phyloP scores from a whole-genome alignment of 2,888 invertebrate genomes.

The Hypselothyrea guttata region DNA sequence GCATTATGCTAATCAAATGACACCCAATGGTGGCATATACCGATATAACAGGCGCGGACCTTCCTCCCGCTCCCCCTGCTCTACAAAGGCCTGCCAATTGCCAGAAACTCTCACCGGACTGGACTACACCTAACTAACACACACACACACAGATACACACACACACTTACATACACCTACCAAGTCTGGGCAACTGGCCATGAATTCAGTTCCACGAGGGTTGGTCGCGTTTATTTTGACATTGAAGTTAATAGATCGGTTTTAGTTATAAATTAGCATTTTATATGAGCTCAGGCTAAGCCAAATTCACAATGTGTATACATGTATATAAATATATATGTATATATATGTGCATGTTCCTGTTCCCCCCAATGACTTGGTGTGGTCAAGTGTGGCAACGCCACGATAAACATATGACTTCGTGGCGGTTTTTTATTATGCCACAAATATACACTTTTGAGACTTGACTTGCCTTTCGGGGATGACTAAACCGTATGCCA shows the following conservation, averaged over 20 bases:
- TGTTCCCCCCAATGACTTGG: constrained; percentile 32
- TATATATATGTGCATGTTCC: constrained; percentile 20
- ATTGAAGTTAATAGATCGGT: constrained; percentile 78
- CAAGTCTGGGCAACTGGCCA: constrained; percentile 34
- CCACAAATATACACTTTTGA: neutral
- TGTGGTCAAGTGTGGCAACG: constrained; percentile 52
- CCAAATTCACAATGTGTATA: constrained; percentile 5
- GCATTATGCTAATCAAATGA: constrained; percentile 78
- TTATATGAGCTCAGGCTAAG: constrained; percentile 44
- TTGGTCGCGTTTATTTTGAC: constrained; percentile 71
- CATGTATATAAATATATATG: constrained; percentile 13
- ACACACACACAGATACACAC: too few species aligned
- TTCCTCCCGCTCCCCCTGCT: neutral
- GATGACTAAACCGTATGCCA: constrained; percentile 42
- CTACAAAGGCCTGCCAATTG: constrained; percentile 31
- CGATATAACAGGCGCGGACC: constrained; percentile 1
- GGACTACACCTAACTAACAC: constrained; percentile 7
- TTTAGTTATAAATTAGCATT: constrained; percentile 75
- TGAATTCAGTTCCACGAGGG: constrained; percentile 39
- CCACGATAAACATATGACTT: constrained; percentile 16
- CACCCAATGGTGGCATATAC: constrained; percentile 74
- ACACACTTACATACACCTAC: too few species aligned
- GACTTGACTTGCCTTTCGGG: constrained; percentile 19
- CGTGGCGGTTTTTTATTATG: constrained; percentile 36
- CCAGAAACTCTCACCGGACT: constrained; percentile 39